These are phyloP conservation scores for Anabas testudineus DNA, from an alignment of 2,797 vertebrate species.

Conservation along the genomic window DNA sequence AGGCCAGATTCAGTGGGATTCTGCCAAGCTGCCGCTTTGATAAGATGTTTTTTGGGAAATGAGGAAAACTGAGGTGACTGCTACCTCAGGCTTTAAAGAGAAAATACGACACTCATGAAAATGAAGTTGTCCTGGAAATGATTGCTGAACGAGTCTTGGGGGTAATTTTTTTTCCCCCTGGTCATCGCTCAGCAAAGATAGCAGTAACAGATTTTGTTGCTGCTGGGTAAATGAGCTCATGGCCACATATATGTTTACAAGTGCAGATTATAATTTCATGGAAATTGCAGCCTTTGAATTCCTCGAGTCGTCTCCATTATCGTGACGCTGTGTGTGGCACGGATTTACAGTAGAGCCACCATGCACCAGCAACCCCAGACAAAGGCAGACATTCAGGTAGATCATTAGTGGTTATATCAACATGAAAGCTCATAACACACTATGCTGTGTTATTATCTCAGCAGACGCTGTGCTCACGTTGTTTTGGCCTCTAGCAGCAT, in stretches of 20 bases:
- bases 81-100: constrained; percentile 51
- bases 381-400: constrained; percentile 61
- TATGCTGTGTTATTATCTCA: constrained; percentile 69
- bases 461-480: constrained; percentile 33
- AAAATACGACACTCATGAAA: constrained; percentile 47
- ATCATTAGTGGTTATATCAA: constrained; percentile 73
- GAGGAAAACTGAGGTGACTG: constrained; percentile 45
- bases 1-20: constrained; percentile 59
- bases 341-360: constrained; percentile 47
- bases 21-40: constrained; percentile 59
- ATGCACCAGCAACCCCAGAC: constrained; percentile 63
- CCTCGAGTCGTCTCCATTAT: constrained; percentile 39
- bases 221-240: constrained; percentile 29
- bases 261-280: constrained; percentile 54
- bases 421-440: constrained; percentile 70
- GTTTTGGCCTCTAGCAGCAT: constrained; percentile 52
- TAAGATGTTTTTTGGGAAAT: constrained; percentile 63
- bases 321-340: constrained; percentile 60
- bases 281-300: constrained; percentile 62
- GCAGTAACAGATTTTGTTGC: constrained; percentile 7
- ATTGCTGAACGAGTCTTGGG: constrained; percentile 17
- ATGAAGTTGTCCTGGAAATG: constrained; percentile 39
- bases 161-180: constrained; percentile 23
- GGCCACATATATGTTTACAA: constrained; percentile 39
- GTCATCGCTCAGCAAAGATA: constrained; percentile 20